Conservation (phyloP, 2,797 vertebrate species). For the Antennarius maculatus region DNA sequence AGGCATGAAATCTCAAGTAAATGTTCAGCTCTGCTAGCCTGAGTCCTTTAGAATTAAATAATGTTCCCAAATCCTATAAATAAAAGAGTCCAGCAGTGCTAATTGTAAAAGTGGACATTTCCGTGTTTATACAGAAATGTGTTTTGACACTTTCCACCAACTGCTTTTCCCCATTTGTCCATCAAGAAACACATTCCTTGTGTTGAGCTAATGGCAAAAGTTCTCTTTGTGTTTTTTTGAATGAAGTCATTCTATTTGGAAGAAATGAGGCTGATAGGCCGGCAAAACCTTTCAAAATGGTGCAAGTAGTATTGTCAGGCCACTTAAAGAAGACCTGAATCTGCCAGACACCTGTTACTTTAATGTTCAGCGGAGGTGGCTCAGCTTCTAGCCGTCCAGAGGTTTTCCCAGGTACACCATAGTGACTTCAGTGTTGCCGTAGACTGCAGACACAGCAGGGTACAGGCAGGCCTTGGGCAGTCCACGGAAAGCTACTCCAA, state of each 20-base stretch:
- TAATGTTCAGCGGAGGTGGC: constrained; percentile 19
- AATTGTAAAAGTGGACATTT: constrained; percentile 63
- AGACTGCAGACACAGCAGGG: constrained; percentile 97
- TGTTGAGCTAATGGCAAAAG: constrained; percentile 36
- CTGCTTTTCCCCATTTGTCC: constrained; percentile 12
- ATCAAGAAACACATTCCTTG: constrained; percentile 4
- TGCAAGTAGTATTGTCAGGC: constrained; percentile 21
- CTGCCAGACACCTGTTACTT: constrained; percentile 9
- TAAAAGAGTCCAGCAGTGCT: constrained; percentile 69
- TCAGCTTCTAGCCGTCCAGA: constrained; percentile 87
- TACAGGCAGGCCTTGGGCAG: constrained; percentile 96
- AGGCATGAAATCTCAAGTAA: constrained; percentile 43
- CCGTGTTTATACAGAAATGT: constrained; percentile 52
- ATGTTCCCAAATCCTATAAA: constrained; percentile 36
- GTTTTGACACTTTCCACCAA: constrained; percentile 20
- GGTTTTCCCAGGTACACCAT: constrained; percentile 99
- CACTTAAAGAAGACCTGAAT: constrained; percentile 29
- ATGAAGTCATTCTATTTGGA: constrained; percentile 42
- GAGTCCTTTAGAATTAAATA: constrained; percentile 54
- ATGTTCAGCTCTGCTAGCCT: constrained; percentile 36
- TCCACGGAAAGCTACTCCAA: constrained; percentile 97
- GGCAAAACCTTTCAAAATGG: constrained; percentile 23
- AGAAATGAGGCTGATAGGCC: constrained; percentile 26
- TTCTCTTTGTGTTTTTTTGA: constrained; percentile 35
- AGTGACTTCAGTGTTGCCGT: constrained; percentile 99